These are phyloP conservation scores for Melinaea menophilus DNA, from an alignment of 2,888 invertebrate genomes.

Conservation along the genomic window DNA sequence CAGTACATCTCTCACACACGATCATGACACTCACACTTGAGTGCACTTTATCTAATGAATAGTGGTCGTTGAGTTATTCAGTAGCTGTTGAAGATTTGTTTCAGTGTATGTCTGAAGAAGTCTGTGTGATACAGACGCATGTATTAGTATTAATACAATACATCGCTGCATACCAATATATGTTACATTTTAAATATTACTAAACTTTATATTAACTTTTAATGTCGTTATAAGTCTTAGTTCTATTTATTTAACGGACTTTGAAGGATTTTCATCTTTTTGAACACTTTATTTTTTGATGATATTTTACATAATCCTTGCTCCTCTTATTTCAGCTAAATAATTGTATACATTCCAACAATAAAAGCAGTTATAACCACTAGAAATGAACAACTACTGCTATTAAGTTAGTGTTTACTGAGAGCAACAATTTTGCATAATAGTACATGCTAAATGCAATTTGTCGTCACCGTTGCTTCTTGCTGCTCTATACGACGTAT, in stretches of 20 bases:
- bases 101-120: background rate
- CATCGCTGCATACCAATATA: too few relatives aligned
- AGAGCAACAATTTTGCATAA: background rate
- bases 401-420: background rate
- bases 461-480: background rate
- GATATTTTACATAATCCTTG: too few relatives aligned
- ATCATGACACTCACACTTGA: slow-evolving; percentile 1
- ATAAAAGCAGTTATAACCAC: background rate
- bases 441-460: slow-evolving; percentile 5
- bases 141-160: too few relatives aligned
- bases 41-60: slow-evolving; percentile 4
- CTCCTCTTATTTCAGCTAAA: too few relatives aligned
- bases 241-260: too few relatives aligned
- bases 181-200: too few relatives aligned
- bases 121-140: background rate
- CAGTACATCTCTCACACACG: background rate
- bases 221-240: too few relatives aligned
- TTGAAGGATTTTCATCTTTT: too few relatives aligned
- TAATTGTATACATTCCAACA: background rate
- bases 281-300: too few relatives aligned
- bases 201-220: background rate
- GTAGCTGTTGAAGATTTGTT: slow-evolving; percentile 4
- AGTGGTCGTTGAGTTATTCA: background rate
- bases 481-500: background rate
- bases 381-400: background rate